These are phyloP conservation scores for Sebastes matsubarae DNA, from an alignment of 2,797 vertebrate genomes.

Conservation along the genomic window DNA sequence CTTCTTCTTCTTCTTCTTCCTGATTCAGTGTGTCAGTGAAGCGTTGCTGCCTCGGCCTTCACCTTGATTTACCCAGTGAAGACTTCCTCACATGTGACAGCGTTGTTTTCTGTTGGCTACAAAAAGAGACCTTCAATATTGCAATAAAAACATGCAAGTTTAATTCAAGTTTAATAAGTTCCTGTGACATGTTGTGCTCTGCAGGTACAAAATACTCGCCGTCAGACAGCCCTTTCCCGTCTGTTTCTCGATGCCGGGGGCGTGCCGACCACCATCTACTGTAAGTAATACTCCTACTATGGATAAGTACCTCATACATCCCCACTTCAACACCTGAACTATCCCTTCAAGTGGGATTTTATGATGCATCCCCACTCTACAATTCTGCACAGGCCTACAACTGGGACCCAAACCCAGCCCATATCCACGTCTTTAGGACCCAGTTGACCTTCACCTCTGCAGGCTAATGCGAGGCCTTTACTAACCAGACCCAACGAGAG, in stretches of 20 bases:
- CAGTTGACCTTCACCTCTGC: neutral
- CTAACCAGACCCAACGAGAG: no score
- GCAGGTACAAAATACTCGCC: no score
- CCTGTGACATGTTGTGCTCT: neutral
- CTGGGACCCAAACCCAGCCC: neutral
- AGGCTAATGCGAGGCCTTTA: neutral
- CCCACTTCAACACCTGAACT: no score
- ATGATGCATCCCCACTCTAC: neutral
- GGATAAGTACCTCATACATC: no score
- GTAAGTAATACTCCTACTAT: no score
- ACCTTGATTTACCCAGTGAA: conserved; percentile 16
- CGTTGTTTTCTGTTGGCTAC: neutral
- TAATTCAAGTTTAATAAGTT: neutral
- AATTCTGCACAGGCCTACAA: neutral
- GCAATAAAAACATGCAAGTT: neutral
- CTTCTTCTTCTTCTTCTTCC: conserved; percentile 6
- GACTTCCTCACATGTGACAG: neutral
- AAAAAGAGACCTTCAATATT: neutral
- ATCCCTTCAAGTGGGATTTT: neutral
- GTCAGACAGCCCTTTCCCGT: no score
- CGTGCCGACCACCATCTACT: no score
- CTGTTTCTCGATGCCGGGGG: no score
- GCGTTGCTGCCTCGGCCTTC: conserved; percentile 11
- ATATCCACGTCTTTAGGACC: neutral
- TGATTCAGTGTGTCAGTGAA: conserved; percentile 22